Conservation (phyloP, 1,140 invertebrate species). For the Dysdera silvatica region DNA sequence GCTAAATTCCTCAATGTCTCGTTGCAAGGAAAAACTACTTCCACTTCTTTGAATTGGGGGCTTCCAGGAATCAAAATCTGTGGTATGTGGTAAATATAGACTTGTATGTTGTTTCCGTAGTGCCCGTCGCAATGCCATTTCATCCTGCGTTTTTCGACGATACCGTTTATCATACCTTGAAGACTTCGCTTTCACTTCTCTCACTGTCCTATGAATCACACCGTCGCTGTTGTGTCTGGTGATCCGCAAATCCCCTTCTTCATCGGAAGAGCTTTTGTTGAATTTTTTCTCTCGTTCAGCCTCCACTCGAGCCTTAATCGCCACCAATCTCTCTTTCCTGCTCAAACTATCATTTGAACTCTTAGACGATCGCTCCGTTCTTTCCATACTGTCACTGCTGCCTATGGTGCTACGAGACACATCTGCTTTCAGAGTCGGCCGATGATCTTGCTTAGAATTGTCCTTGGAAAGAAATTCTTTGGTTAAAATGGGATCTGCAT, state of each 20-base stretch:
- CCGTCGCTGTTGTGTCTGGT: conserved; percentile 19
- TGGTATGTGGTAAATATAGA: background rate
- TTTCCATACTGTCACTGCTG: conserved; percentile 26
- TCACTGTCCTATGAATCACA: conserved; percentile 12
- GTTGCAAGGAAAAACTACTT: too few species aligned
- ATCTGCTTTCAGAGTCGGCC: too few species aligned
- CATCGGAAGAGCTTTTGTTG: conserved; percentile 14
- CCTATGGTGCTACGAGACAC: too few species aligned
- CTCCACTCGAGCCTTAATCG: conserved; percentile 25
- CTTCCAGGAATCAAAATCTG: background rate
- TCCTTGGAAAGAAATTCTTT: too few species aligned
- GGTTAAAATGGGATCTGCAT: too few species aligned
- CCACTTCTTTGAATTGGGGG: too few species aligned
- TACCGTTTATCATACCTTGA: conserved; percentile 8
- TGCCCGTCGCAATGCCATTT: background rate
- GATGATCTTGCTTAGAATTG: too few species aligned
- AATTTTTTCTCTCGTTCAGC: conserved; percentile 17
- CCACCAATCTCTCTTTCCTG: conserved; percentile 20
- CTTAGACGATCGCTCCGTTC: conserved; percentile 2
- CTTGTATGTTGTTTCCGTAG: conserved; percentile 2
- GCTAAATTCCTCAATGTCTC: too few species aligned
- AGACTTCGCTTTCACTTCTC: conserved; percentile 7
- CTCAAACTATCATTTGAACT: conserved; percentile 26
- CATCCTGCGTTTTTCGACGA: conserved; percentile 9
- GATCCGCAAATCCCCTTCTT: conserved; percentile 3